phyloP scores from a whole-genome alignment of 2,113 vertebrate species.

The Hypanus sabinus region DNA sequence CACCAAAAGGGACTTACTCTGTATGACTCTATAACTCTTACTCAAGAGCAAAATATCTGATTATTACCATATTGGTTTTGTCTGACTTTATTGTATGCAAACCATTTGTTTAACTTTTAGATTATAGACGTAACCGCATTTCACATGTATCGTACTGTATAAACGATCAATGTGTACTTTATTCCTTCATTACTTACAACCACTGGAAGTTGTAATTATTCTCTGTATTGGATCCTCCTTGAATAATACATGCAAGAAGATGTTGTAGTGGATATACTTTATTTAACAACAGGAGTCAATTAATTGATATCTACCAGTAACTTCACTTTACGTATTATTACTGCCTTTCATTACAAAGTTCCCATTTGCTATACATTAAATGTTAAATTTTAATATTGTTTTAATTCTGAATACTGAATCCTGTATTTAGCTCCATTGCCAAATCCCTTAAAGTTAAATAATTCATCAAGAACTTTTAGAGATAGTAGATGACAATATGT shows the following conservation, averaged over 20 bases:
- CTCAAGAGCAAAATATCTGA: no score
- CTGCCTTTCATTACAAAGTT: neutral
- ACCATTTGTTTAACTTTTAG: no score
- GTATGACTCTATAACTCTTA: no score
- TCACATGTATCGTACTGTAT: neutral
- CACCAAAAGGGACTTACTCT: no score
- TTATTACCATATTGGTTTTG: neutral
- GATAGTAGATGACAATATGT: neutral
- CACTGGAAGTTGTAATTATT: neutral
- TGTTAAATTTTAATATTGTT: no score
- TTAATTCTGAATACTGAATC: neutral
- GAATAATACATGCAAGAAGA: neutral
- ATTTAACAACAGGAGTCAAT: neutral
- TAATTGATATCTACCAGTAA: neutral
- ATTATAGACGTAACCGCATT: no score
- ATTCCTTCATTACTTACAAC: neutral
- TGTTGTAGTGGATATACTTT: neutral
- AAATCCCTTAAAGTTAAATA: neutral
- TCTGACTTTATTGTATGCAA: neutral
- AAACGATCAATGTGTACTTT: neutral
- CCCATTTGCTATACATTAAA: neutral
- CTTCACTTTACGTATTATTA: neutral
- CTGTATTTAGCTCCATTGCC: neutral
- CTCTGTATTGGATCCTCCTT: neutral
- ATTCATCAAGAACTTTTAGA: neutral